Evolutionary conservation across 2,888 invertebrate species (phyloP), one percentile per base, ranked within the genome.

Genomic region (Cosmia pyralina): DNA sequence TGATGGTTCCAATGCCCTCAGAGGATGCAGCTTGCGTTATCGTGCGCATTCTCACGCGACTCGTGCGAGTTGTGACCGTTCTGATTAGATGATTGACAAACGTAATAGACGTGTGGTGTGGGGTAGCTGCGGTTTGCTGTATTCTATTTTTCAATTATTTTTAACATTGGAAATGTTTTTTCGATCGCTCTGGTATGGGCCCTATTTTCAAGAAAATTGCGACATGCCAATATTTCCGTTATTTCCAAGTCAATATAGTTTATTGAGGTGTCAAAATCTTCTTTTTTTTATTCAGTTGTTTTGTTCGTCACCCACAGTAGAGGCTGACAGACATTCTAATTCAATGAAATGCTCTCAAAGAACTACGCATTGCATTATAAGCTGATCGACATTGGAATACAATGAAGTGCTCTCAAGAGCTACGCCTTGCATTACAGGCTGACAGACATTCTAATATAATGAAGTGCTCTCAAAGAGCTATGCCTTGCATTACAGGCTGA

Each of bases 61-160:
- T 84, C 86, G 89, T 89, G 87, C 88, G 74, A 85, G 89, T 88
- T 90, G 90, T 90, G 90, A 91, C 89, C 84, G 88, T 84, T 89
- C 86, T 92, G 90, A 93, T 93, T 93, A 91, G 89, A 93, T 92
- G 93, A 93, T 93, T 92, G 93, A 91, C 89, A 86, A 84, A 81
- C 82, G 77, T 87, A 83, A 87, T 87, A 84, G 85, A 79, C 85
- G 88, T 88, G 86, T 88, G 85, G 88, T 88, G 86, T 88, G 85
- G 89, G 88, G 82, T 55, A 72, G 46, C 71, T 77, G 81, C 78
- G 78, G 82, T 84, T 85, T 77, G 75, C 53, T 72, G 73, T 59
- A 69, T 71, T 50, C 65, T 66, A 58, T 69, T 57, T 57, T 17
- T 55, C 0, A 28, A 13, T 63, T 72, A 10, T 48, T 34, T 62